Percentiles rank a stretch among this genome's conserved stretches.
Conservation (phyloP, 2,797 vertebrate genomes). For the Enteromius paludinosus region DNA sequence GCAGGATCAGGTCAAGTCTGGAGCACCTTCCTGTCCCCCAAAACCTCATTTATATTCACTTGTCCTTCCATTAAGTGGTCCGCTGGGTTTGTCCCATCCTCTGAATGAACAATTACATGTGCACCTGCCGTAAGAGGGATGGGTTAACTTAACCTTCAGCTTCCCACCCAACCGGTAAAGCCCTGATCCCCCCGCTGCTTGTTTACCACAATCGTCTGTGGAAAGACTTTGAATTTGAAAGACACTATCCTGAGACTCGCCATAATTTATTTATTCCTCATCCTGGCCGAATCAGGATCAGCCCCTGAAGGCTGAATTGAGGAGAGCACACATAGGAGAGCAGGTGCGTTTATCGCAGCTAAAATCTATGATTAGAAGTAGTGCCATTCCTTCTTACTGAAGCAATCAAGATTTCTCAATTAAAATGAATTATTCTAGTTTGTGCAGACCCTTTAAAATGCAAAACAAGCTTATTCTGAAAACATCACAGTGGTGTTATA, state of each 20-base stretch:
- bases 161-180: conserved; percentile 22
- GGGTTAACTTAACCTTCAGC: conserved; percentile 74
- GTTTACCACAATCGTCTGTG: conserved; percentile 65
- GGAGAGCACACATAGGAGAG: not conserved
- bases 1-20: conserved; percentile 36
- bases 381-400: not conserved
- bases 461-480: not conserved
- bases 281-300: not conserved
- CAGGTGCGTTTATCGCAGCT: not conserved
- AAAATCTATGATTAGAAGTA: conserved; percentile 4
- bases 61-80: conserved; percentile 62
- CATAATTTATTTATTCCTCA: conserved; percentile 70
- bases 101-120: conserved; percentile 63
- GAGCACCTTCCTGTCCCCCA: conserved; percentile 43
- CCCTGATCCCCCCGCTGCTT: conserved; percentile 58
- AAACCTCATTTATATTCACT: conserved; percentile 67
- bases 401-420: not conserved
- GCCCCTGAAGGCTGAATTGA: not conserved
- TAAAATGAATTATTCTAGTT: not conserved
- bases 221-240: conserved; percentile 71
- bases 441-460: not conserved
- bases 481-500: not conserved
- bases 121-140: conserved; percentile 60
- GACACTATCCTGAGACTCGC: conserved; percentile 66
- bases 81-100: conserved; percentile 54